Conservation (phyloP, 2,888 invertebrate genomes). For the Hyalella azteca region DNA sequence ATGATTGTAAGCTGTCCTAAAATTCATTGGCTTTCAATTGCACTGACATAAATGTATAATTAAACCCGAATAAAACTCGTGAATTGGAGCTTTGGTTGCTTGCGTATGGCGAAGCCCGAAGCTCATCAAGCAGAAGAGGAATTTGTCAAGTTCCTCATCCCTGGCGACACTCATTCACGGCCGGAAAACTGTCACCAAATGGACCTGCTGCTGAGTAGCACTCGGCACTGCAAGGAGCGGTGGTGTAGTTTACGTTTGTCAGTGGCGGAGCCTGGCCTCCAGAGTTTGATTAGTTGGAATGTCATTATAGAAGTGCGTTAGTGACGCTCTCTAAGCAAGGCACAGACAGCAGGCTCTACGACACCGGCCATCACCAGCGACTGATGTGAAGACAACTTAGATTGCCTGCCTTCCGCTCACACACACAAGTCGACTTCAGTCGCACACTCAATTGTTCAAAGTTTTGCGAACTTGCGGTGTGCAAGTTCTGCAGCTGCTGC, state of each 20-base stretch:
- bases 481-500: no score
- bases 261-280: background rate
- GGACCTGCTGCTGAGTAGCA: background rate
- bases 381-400: slow-evolving; percentile 9
- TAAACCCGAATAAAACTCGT: no score
- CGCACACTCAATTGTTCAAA: background rate
- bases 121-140: no score
- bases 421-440: background rate
- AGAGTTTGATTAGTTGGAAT: slow-evolving; percentile 37
- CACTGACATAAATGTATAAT: no score
- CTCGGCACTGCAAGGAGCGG: background rate
- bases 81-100: no score
- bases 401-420: background rate
- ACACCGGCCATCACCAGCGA: background rate
- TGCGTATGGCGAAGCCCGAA: no score
- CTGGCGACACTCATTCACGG: no score
- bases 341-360: background rate
- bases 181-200: no score
- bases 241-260: slow-evolving; percentile 18
- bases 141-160: no score
- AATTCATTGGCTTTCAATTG: no score
- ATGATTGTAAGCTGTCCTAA: no score
- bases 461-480: background rate
- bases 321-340: slow-evolving; percentile 13
- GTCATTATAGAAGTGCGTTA: slow-evolving; percentile 11